Evolutionary conservation across 1,140 invertebrate genomes (phyloP).

Genomic region (Archivesica marissinica): DNA sequence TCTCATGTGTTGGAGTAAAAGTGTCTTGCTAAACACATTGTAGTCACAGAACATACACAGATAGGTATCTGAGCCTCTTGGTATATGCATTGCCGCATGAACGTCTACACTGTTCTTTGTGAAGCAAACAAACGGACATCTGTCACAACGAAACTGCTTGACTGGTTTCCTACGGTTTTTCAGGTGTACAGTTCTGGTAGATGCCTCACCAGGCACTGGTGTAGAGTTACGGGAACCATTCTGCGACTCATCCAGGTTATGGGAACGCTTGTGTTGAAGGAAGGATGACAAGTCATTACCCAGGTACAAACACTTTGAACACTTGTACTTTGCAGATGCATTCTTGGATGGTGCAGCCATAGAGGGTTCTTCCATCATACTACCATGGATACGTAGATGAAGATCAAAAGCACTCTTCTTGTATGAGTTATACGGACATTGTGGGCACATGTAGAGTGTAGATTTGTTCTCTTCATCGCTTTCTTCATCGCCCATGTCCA

Average conservation of each 20-base stretch:
- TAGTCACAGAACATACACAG: conserved; percentile 76
- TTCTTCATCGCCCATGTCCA: conserved; percentile 52
- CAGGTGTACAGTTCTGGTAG: conserved; percentile 70
- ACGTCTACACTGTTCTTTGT: conserved; percentile 70
- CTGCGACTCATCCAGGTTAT: conserved; percentile 42
- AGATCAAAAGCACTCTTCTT: conserved; percentile 70
- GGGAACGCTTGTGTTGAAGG: conserved; percentile 77
- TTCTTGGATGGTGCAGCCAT: conserved; percentile 4
- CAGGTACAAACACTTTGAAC: conserved; percentile 77
- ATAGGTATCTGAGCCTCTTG: conserved; percentile 64
- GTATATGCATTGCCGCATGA: conserved; percentile 76
- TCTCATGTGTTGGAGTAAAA: conserved; percentile 75
- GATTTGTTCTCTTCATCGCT: conserved; percentile 66
- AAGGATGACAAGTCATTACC: conserved; percentile 77
- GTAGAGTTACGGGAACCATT: neutral
- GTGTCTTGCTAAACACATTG: conserved; percentile 72
- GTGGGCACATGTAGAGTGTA: conserved; percentile 71
- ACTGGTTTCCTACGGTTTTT: conserved; percentile 78
- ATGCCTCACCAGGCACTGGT: conserved; percentile 57
- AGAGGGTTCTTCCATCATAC: conserved; percentile 29
- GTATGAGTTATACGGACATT: conserved; percentile 74
- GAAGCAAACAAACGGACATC: conserved; percentile 77
- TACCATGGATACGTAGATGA: conserved; percentile 72
- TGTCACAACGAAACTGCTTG: conserved; percentile 75
- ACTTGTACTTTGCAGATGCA: conserved; percentile 72